Evolutionary conservation across 1,140 invertebrate species (phyloP).

Genomic region (Papilio machaon): DNA sequence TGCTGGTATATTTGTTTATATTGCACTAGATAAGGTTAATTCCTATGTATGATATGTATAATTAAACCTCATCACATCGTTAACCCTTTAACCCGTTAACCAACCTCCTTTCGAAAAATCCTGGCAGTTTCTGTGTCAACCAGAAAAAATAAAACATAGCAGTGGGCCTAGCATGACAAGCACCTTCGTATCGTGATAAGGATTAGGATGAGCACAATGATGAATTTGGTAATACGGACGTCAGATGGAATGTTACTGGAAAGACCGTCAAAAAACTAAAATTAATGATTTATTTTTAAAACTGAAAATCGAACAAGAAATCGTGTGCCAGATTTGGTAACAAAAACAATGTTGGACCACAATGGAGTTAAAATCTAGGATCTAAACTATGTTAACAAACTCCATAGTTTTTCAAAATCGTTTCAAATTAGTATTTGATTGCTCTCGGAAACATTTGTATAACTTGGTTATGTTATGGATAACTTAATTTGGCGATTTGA

Average conservation of each 20-base stretch:
- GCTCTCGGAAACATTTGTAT: background rate
- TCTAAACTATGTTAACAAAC: no score
- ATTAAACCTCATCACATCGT: background rate
- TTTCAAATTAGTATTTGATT: background rate
- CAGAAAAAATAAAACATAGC: background rate
- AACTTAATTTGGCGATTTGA: conserved; percentile 1
- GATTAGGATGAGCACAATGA: no score
- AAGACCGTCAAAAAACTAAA: no score
- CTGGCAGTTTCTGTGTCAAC: background rate
- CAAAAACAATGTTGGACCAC: no score
- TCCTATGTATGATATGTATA: background rate
- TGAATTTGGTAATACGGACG: no score
- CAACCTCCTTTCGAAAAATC: background rate
- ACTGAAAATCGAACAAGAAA: no score
- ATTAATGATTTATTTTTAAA: no score
- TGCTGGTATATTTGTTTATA: background rate
- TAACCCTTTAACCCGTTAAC: background rate
- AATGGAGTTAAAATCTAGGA: no score
- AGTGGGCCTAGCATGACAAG: background rate
- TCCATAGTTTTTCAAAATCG: background rate
- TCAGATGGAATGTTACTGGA: no score
- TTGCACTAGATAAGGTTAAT: background rate
- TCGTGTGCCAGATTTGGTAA: no score
- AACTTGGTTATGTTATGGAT: conserved; percentile 1
- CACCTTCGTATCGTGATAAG: no score